Conservation (phyloP, 2,797 vertebrate genomes). For the Anas georgica region DNA sequence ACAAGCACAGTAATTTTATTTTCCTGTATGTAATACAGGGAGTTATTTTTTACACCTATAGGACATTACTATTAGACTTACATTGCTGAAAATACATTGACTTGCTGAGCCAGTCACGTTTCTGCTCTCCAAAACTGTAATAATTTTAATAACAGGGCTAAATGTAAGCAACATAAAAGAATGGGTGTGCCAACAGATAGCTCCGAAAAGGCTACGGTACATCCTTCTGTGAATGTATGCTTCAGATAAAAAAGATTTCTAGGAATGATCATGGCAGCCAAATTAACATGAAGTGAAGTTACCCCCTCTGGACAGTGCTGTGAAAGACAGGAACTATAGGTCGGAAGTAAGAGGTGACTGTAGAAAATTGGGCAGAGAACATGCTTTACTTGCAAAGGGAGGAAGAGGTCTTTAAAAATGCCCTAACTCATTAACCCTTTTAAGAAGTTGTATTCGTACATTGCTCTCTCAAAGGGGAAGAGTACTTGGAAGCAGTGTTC, state of each 20-base stretch:
- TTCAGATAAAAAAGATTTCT: slow-evolving; percentile 24
- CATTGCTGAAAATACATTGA: neutral
- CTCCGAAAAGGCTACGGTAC: neutral
- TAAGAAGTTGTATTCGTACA: neutral
- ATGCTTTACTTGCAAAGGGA: neutral
- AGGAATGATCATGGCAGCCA: neutral
- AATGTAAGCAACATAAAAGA: neutral
- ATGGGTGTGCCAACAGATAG: neutral
- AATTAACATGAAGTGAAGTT: neutral
- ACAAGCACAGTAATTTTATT: neutral
- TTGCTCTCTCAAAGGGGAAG: neutral
- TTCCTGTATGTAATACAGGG: neutral
- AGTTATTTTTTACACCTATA: neutral
- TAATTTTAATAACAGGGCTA: neutral
- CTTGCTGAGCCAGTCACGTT: neutral
- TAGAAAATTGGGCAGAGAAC: neutral
- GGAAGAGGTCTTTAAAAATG: neutral
- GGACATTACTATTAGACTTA: neutral
- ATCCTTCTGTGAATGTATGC: neutral
- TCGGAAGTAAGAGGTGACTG: neutral
- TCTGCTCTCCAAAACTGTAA: neutral
- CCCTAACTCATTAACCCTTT: neutral
- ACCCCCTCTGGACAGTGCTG: neutral
- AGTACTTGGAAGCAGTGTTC: neutral
- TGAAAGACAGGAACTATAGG: neutral